These are phyloP conservation scores for Archips crataeganus DNA, from an alignment of 2,888 invertebrate species.

Conservation along the genomic window DNA sequence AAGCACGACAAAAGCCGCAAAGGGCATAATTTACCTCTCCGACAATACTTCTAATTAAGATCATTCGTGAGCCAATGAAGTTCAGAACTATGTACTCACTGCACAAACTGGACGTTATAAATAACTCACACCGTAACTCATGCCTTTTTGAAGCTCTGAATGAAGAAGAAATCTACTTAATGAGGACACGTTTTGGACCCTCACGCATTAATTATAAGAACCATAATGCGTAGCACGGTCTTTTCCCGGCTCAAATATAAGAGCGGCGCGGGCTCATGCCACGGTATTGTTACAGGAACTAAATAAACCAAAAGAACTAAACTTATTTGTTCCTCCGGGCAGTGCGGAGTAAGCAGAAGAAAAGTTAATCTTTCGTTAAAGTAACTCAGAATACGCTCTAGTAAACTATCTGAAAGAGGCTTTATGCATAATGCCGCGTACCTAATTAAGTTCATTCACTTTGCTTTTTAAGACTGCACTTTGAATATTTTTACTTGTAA, in stretches of 20 bases:
- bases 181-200: constrained; percentile 54
- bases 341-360: constrained; percentile 57
- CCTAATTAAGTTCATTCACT: background rate
- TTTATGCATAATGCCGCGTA: background rate
- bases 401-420: constrained; percentile 1
- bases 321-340: constrained; percentile 67
- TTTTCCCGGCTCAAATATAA: constrained; percentile 56
- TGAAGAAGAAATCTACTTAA: constrained; percentile 54
- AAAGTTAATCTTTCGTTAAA: constrained; percentile 51
- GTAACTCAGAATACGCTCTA: constrained; percentile 36
- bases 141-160: constrained; percentile 68
- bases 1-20: constrained; percentile 62
- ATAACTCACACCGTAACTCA: constrained; percentile 81
- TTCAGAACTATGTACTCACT: constrained; percentile 71
- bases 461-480: background rate
- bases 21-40: constrained; percentile 74
- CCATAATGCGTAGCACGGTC: constrained; percentile 49
- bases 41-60: constrained; percentile 85
- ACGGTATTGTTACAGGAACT: constrained; percentile 68
- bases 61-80: constrained; percentile 78
- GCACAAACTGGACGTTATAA: constrained; percentile 80
- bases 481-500: background rate
- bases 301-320: constrained; percentile 68
- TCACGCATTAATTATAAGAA: constrained; percentile 55
- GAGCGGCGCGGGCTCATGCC: constrained; percentile 62